Evolutionary conservation across 2,113 vertebrate genomes (phyloP), one percentile per base, ranked within the genome.

Genomic region (Percina caprodes): DNA sequence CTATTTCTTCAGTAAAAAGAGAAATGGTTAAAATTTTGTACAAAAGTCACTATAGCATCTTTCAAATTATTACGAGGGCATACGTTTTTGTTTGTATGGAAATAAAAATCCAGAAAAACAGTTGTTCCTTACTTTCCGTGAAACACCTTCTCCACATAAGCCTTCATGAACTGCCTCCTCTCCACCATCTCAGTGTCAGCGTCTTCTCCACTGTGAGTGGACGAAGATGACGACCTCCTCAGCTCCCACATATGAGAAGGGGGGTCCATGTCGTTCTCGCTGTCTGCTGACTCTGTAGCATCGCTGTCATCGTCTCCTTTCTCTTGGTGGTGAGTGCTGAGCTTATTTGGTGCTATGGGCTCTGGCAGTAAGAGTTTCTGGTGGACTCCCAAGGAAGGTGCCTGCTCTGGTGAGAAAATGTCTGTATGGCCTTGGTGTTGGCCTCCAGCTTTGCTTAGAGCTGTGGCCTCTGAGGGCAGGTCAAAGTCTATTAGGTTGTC

Each of bases 141-240:
- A 90, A 99, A 99, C 85, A 99, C 93, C 89, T 98, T 99, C 83
- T 97, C 95, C 88, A 99, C 98, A 0, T 99, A 99, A 6, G 65
- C 71, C 69, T 97, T 87, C 92, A 99, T 97, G 87, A 99, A 99
- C 1, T 95, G 95, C n/a, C 96, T 90, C 75, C 94, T 92, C 79
- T 96, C 96, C 0, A 86, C 80, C 1, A 26, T 13, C 6, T 86
- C 96, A 24, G 95, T 89, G 0, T 96, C 96, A 13, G 74, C 85
- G 3, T 96, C 95, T 83, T 97, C 97, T 0, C 93, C 87, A 33
- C 98, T 99, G 89, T 98, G 97, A 91, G 78, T 89, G 21, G 98
- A 99, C 1, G 97, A 98, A 61, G 97, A 99, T 0, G 98, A 99
- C 0, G 97, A 97, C 49, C 95, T 96, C 9, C 83, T 94, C 48